Conservation (phyloP, 30 jellyfish, hydroid and myxozoan species). For the Chironex yamaguchii region DNA sequence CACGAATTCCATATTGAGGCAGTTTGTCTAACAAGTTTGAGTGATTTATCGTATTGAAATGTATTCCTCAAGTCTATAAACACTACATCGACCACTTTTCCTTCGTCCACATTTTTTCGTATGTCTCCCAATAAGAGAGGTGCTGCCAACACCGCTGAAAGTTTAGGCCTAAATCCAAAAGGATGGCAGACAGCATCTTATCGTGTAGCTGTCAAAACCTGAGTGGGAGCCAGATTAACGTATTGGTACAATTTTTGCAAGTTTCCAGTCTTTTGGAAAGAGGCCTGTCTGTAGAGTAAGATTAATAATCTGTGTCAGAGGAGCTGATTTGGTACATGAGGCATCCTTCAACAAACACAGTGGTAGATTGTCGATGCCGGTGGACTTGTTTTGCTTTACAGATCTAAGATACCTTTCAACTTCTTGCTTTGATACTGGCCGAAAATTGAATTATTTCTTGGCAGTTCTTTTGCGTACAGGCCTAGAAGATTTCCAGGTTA, state of each 20-base stretch:
- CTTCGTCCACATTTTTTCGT: neutral
- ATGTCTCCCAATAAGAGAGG: neutral
- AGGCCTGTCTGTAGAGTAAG: neutral
- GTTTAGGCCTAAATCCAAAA: neutral
- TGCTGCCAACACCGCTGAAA: neutral
- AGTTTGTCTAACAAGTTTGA: conserved; percentile 13
- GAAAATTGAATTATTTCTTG: neutral
- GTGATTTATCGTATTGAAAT: conserved; percentile 20
- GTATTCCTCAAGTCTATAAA: neutral
- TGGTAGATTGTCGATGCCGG: neutral
- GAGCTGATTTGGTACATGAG: neutral
- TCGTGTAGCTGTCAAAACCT: neutral
- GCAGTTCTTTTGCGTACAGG: neutral
- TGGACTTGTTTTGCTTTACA: neutral
- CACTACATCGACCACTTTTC: neutral
- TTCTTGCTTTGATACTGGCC: neutral
- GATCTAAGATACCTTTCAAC: neutral
- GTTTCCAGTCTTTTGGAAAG: neutral
- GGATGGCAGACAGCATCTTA: neutral
- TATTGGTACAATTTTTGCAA: neutral
- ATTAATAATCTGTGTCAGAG: neutral
- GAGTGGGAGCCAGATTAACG: neutral
- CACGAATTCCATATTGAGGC: conserved; percentile 2
- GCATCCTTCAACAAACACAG: neutral
- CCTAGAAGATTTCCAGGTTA: neutral